Conservation (phyloP, 2,888 invertebrate genomes). For the Xanthia icteritia region DNA sequence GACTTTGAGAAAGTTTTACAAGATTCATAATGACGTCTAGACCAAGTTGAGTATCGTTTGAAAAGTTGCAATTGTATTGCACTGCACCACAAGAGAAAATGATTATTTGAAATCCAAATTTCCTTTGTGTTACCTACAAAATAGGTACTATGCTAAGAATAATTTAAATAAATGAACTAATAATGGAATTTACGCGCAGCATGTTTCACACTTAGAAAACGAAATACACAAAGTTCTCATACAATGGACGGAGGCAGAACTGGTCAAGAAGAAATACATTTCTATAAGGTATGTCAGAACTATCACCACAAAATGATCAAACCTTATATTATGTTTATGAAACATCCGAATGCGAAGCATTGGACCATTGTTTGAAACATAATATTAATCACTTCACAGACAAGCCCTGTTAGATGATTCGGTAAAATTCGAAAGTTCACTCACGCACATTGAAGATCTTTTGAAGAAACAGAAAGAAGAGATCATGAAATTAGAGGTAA, state of each 20-base stretch:
- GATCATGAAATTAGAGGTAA: constrained; percentile 93
- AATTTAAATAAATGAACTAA: constrained; percentile 13
- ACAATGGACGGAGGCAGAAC: constrained; percentile 95
- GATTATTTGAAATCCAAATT: background rate
- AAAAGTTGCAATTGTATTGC: background rate
- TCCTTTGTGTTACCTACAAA: background rate
- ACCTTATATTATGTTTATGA: background rate
- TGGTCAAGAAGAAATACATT: constrained; percentile 94
- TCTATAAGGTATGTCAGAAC: constrained; percentile 90
- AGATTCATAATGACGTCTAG: background rate
- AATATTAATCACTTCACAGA: constrained; percentile 69
- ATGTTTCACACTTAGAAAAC: constrained; percentile 93
- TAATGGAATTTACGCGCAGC: constrained; percentile 76
- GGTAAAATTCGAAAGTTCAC: constrained; percentile 93
- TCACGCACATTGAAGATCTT: constrained; percentile 92
- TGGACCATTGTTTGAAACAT: background rate
- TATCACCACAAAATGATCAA: background rate
- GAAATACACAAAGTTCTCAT: constrained; percentile 95
- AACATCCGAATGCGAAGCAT: no score
- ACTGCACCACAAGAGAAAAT: background rate
- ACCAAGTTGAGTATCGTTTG: background rate
- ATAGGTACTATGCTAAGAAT: no score
- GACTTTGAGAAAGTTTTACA: constrained; percentile 52
- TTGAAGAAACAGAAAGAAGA: constrained; percentile 93
- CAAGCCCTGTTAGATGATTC: constrained; percentile 93